Evolutionary conservation across 2,113 vertebrate genomes (phyloP).

Genomic region (Morone chrysops): DNA sequence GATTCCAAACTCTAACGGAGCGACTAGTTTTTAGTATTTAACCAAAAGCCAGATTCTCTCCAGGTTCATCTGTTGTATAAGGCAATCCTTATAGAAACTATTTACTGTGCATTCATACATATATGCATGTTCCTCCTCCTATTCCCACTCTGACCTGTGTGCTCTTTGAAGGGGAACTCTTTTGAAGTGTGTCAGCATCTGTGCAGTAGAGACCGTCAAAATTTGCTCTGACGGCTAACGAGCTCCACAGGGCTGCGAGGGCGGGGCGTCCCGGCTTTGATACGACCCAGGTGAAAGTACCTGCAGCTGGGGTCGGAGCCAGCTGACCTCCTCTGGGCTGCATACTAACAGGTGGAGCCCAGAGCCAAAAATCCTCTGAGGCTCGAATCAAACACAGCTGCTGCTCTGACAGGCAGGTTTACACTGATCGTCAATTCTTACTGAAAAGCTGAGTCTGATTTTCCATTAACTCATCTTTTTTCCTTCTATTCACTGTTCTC

Average conservation of each 20-base stretch:
- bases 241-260: slow-evolving; percentile 48
- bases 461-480: slow-evolving; percentile 9
- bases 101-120: slow-evolving; percentile 36
- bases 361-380: background rate
- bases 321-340: slow-evolving; percentile 41
- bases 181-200: slow-evolving; percentile 80
- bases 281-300: slow-evolving; percentile 29
- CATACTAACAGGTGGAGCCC: slow-evolving; percentile 20
- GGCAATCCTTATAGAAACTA: slow-evolving; percentile 16
- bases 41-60: background rate
- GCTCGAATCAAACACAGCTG: slow-evolving; percentile 6
- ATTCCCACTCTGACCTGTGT: slow-evolving; percentile 39
- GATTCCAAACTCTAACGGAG: background rate
- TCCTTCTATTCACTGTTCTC: background rate
- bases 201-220: slow-evolving; percentile 53
- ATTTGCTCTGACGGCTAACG: slow-evolving; percentile 65
- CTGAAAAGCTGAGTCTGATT: background rate
- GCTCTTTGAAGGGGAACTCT: slow-evolving; percentile 67
- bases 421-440: background rate
- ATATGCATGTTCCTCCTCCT: slow-evolving; percentile 43
- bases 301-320: slow-evolving; percentile 24
- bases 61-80: background rate
- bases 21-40: too few species aligned
- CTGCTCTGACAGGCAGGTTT: background rate
- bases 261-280: slow-evolving; percentile 46